These are phyloP conservation scores for Ferrisia virgata DNA, from an alignment of 2,888 invertebrate genomes.

Conservation along the genomic window DNA sequence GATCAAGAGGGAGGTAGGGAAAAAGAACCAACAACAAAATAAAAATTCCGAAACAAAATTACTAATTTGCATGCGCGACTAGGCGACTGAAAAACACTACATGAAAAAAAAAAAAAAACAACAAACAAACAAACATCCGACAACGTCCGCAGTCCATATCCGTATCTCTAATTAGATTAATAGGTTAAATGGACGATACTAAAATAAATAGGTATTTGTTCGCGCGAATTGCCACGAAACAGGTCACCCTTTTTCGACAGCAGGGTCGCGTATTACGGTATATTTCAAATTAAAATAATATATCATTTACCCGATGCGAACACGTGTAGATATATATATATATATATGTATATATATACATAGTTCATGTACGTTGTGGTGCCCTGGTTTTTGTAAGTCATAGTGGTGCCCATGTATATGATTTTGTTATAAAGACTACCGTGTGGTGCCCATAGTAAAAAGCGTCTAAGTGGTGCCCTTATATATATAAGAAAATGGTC, in stretches of 20 bases:
- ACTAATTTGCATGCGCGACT: not conserved
- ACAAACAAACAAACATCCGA: slow-evolving; percentile 7
- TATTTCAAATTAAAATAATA: slow-evolving; percentile 13
- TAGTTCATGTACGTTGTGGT: too few relatives aligned
- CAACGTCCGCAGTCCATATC: not conserved
- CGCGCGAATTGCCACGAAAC: not conserved
- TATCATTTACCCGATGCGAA: not conserved
- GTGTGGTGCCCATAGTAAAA: too few relatives aligned
- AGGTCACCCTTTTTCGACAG: not conserved
- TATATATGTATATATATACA: too few relatives aligned
- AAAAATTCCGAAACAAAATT: not conserved
- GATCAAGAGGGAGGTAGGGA: not conserved
- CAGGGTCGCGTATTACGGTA: not conserved
- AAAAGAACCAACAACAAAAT: too few relatives aligned
- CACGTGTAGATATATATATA: too few relatives aligned
- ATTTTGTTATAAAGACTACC: too few relatives aligned
- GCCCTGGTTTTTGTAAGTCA: too few relatives aligned
- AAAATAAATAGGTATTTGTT: not conserved
- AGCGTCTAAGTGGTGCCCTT: too few relatives aligned
- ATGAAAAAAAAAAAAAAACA: not conserved
- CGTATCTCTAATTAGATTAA: slow-evolving; percentile 34
- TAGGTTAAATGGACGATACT: slow-evolving; percentile 35
- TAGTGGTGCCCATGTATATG: too few relatives aligned
- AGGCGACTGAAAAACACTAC: not conserved
- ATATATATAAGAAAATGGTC: too few relatives aligned